Percentiles rank a stretch among this genome's conserved stretches.
Conservation (phyloP, 2,797 vertebrate species). For the Tympanoctomys barrerae region DNA sequence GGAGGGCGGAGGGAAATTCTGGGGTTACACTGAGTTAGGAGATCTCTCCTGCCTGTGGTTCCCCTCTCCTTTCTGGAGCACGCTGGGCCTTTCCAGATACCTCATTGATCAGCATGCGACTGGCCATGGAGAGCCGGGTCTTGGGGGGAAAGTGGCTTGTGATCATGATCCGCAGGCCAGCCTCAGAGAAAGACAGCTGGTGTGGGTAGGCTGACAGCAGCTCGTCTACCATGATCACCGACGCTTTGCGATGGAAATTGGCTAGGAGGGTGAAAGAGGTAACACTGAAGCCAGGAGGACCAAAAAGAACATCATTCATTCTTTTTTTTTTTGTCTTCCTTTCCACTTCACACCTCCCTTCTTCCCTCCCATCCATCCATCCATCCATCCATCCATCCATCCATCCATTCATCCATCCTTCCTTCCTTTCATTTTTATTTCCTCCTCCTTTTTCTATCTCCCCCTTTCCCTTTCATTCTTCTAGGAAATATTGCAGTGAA, state of each 20-base stretch:
- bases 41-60: neutral
- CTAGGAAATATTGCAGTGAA: neutral
- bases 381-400: neutral
- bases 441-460: neutral
- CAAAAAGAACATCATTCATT: neutral
- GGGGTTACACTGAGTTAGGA: neutral
- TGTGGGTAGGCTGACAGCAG: constrained; percentile 97
- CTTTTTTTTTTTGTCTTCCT: neutral
- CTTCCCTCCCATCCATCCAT: neutral
- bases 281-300: neutral
- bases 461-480: neutral
- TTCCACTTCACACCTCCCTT: neutral
- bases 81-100: constrained; percentile 83
- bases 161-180: constrained; percentile 99
- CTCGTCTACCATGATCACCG: constrained; percentile 99
- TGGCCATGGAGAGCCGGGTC: constrained; percentile 99
- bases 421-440: neutral
- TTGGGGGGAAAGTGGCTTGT: constrained; percentile 98
- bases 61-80: neutral
- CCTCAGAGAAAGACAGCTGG: constrained; percentile 98
- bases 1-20: neutral
- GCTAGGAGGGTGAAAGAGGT: constrained; percentile 86
- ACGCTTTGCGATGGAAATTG: constrained; percentile 95
- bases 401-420: neutral
- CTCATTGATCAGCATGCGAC: constrained; percentile 99